These are phyloP conservation scores for Drosophila flavopinicola DNA, from an alignment of 2,888 invertebrate species.

Conservation along the genomic window DNA sequence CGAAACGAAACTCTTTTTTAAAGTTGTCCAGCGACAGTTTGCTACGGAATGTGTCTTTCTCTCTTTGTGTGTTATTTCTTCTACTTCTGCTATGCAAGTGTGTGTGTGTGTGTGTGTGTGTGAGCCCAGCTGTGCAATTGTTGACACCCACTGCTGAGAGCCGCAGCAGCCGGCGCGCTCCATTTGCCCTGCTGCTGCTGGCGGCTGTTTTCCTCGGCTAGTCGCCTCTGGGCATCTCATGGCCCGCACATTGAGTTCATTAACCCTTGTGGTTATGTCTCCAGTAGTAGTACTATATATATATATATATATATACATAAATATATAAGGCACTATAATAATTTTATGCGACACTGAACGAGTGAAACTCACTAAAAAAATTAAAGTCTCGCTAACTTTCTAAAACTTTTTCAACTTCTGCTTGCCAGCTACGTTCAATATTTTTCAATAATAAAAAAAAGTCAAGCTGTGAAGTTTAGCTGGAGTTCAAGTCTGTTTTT, in stretches of 20 bases:
- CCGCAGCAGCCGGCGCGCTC: slow-evolving; percentile 61
- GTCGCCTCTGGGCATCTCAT: slow-evolving; percentile 44
- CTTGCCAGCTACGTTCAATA: slow-evolving; percentile 26
- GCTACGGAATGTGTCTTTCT: slow-evolving; percentile 10
- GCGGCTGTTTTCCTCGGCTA: slow-evolving; percentile 56
- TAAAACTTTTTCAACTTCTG: slow-evolving; percentile 46
- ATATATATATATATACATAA: slow-evolving; percentile 14
- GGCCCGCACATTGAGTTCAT: slow-evolving; percentile 60
- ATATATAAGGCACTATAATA: slow-evolving; percentile 23
- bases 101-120: slow-evolving; percentile 38
- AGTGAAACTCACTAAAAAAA: slow-evolving; percentile 26
- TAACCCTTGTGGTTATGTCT: slow-evolving; percentile 60
- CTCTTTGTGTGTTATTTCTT: slow-evolving; percentile 45
- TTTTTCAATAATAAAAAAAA: slow-evolving; percentile 18
- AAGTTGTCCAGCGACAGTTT: slow-evolving; percentile 43
- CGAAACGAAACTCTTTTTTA: slow-evolving; percentile 36
- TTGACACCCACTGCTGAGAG: slow-evolving; percentile 72
- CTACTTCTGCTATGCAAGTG: slow-evolving; percentile 30
- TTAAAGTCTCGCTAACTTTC: slow-evolving; percentile 44
- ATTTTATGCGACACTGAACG: slow-evolving; percentile 36
- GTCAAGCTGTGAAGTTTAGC: slow-evolving; percentile 13
- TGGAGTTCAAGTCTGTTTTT: slow-evolving; percentile 7
- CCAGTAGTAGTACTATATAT: slow-evolving; percentile 19
- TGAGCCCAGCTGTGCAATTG: slow-evolving; percentile 74
- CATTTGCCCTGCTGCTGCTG: slow-evolving; percentile 64